Percentiles rank a stretch among this genome's conserved stretches.
These are phyloP conservation scores for Amphilophus citrinellus DNA, from an alignment of 2,113 vertebrate genomes.

Conservation along the genomic window DNA sequence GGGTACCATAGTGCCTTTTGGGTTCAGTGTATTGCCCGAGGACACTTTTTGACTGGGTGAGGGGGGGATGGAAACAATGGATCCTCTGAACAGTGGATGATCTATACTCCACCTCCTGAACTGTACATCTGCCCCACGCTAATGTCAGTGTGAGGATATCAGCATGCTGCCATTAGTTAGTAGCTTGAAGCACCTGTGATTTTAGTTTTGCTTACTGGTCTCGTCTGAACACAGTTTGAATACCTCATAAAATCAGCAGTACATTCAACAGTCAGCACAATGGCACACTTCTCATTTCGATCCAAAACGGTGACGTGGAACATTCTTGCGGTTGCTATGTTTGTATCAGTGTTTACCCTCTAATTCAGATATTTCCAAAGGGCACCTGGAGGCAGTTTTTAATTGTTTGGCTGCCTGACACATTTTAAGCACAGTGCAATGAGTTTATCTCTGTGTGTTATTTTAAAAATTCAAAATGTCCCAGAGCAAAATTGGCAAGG, in stretches of 20 bases:
- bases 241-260: background rate
- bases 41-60: background rate
- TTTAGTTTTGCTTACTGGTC: too few relatives aligned
- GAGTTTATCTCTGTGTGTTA: background rate
- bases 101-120: background rate
- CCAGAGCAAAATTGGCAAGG: slow-evolving; percentile 23
- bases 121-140: background rate
- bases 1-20: background rate
- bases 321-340: background rate
- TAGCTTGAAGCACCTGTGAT: too few relatives aligned
- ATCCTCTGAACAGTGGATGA: background rate
- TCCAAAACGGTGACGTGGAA: background rate
- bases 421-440: background rate
- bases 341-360: slow-evolving; percentile 1
- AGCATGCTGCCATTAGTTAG: too few relatives aligned
- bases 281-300: background rate
- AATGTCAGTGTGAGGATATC: too few relatives aligned
- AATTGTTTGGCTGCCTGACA: slow-evolving; percentile 9
- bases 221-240: background rate
- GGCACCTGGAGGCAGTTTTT: background rate
- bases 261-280: background rate
- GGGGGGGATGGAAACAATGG: background rate
- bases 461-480: slow-evolving; percentile 23
- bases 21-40: background rate
- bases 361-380: slow-evolving; percentile 18